Conservation (phyloP, 2,113 vertebrate species). For the Galeopterus variegatus region DNA sequence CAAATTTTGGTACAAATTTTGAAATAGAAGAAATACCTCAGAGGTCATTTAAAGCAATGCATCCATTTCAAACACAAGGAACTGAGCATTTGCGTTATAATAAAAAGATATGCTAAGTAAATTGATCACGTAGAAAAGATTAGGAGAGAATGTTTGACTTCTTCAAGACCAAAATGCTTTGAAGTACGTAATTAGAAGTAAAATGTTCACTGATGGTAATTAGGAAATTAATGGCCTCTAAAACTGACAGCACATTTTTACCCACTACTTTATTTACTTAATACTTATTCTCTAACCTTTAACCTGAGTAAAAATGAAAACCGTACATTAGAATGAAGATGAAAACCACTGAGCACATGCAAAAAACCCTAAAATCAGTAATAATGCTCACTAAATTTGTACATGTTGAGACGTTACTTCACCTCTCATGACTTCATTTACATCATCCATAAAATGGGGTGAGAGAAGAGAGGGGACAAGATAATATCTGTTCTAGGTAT, state of each 20-base stretch:
- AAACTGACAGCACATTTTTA: constrained; percentile 11
- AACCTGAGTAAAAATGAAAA: constrained; percentile 38
- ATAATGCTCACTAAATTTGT: not conserved
- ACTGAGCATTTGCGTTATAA: not conserved
- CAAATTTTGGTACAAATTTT: not conserved
- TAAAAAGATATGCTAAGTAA: constrained; percentile 28
- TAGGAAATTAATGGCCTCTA: constrained; percentile 60
- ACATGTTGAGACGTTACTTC: not conserved
- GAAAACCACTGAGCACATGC: not conserved
- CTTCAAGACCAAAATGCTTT: constrained; percentile 48
- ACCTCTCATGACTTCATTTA: not conserved
- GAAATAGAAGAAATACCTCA: not conserved
- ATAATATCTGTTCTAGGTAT: not conserved
- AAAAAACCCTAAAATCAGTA: not conserved
- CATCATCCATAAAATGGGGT: not conserved
- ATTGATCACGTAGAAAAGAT: constrained; percentile 65
- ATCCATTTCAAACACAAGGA: not conserved
- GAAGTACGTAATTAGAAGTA: constrained; percentile 39
- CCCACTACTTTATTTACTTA: constrained; percentile 46
- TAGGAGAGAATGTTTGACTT: not conserved
- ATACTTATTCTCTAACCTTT: constrained; percentile 45
- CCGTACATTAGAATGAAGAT: not conserved
- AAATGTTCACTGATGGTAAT: constrained; percentile 32
- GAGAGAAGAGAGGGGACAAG: not conserved
- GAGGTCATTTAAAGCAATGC: not conserved